Conservation (phyloP, 2,113 vertebrate species). For the Procavia capensis region DNA sequence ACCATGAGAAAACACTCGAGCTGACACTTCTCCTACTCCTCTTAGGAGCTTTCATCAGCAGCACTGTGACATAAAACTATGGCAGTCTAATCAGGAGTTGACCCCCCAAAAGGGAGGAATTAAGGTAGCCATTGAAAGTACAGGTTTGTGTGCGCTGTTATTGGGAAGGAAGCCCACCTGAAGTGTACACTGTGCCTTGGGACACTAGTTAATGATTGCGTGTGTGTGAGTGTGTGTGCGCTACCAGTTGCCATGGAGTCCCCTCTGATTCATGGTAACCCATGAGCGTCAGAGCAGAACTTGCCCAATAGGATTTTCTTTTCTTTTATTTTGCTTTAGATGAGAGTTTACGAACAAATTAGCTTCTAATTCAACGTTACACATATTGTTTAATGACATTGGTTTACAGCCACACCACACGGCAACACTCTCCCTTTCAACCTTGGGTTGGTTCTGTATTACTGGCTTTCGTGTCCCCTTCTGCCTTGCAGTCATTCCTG, state of each 20-base stretch:
- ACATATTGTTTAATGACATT: too few species aligned
- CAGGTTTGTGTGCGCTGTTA: background rate
- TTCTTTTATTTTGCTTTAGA: too few species aligned
- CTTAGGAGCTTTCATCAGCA: background rate
- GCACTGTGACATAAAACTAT: background rate
- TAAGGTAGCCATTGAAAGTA: background rate
- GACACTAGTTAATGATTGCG: background rate
- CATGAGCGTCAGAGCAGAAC: background rate
- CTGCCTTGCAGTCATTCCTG: too few species aligned
- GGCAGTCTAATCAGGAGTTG: background rate
- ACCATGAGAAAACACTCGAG: background rate
- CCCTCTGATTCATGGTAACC: background rate
- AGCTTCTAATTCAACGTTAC: too few species aligned
- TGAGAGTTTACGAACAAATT: too few species aligned
- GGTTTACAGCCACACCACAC: too few species aligned
- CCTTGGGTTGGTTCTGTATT: too few species aligned
- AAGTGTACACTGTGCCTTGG: background rate
- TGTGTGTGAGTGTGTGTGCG: background rate
- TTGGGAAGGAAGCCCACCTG: background rate
- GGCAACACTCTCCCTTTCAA: too few species aligned
- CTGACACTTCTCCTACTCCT: background rate
- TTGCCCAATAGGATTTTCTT: background rate
- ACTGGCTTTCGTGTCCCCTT: too few species aligned
- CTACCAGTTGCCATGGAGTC: background rate
- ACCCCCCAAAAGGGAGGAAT: background rate